Conservation (phyloP, 2,888 invertebrate genomes). For the Meloe dianella region DNA sequence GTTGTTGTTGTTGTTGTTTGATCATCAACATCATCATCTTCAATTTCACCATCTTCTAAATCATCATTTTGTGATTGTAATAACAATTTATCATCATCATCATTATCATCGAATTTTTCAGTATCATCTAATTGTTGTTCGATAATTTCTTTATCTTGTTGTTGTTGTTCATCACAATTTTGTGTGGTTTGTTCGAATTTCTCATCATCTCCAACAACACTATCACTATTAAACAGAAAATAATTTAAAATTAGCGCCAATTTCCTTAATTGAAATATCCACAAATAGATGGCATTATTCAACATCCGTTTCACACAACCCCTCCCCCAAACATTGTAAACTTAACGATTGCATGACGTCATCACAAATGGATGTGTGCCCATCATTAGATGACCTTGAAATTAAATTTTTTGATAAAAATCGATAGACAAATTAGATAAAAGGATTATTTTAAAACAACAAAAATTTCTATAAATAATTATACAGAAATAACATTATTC, state of each 20-base stretch:
- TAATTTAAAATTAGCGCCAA: not conserved
- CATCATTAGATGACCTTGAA: conserved; percentile 20
- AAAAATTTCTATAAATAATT: too few species aligned
- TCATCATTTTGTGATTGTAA: conserved; percentile 50
- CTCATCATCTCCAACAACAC: too few species aligned
- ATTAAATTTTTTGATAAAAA: not conserved
- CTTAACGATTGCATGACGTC: conserved; percentile 34
- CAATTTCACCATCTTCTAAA: conserved; percentile 88
- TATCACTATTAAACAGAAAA: conserved; percentile 14
- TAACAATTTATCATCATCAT: not conserved
- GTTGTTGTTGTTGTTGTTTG: conserved; percentile 42
- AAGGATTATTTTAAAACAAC: too few species aligned
- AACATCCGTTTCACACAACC: too few species aligned
- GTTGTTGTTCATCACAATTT: too few species aligned
- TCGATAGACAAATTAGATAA: too few species aligned
- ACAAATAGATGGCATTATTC: conserved; percentile 18
- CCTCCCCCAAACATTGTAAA: too few species aligned
- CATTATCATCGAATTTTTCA: conserved; percentile 12
- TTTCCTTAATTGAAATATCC: not conserved
- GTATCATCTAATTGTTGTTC: conserved; percentile 39
- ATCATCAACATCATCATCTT: conserved; percentile 69
- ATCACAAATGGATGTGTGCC: conserved; percentile 35
- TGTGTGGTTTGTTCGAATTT: too few species aligned
- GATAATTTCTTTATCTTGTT: too few species aligned
- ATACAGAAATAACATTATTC: too few species aligned